Conservation (phyloP, 2,797 vertebrate genomes). For the Huso huso region DNA sequence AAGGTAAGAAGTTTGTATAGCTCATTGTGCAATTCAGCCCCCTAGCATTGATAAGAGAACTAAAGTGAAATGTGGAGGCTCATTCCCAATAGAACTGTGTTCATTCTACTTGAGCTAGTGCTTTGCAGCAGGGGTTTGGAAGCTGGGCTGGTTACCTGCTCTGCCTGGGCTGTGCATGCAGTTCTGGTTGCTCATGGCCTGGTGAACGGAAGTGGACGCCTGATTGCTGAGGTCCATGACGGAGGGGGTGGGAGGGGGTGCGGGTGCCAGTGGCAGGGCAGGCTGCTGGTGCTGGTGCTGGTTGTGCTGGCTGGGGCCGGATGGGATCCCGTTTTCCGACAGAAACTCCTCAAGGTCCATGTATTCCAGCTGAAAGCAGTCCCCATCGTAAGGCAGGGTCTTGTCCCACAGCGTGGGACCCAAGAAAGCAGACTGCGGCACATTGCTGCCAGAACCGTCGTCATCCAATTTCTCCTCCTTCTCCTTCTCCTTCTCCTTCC, state of each 20-base stretch:
- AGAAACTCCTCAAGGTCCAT: constrained; percentile 99
- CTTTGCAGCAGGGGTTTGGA: too few relatives aligned
- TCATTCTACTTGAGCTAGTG: too few relatives aligned
- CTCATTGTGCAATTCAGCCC: too few relatives aligned
- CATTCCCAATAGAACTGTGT: too few relatives aligned
- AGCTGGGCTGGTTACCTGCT: constrained; percentile 49
- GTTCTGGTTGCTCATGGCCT: constrained; percentile 66
- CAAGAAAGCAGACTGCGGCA: constrained; percentile 90
- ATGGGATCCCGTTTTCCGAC: constrained; percentile 92
- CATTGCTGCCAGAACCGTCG: constrained; percentile 62
- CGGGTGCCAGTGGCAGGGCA: constrained; percentile 58
- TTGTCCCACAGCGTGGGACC: constrained; percentile 97
- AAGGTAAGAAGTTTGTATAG: too few relatives aligned
- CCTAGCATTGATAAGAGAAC: too few relatives aligned
- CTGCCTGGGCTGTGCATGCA: constrained; percentile 71
- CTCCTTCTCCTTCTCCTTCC: constrained; percentile 71
- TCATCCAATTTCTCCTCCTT: constrained; percentile 91
- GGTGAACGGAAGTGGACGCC: constrained; percentile 72
- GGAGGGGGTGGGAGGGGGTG: constrained; percentile 48
- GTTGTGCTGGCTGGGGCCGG: constrained; percentile 72
- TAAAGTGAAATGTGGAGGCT: too few relatives aligned
- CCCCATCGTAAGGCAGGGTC: constrained; percentile 89
- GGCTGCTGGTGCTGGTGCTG: constrained; percentile 58
- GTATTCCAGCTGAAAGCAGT: constrained; percentile 97
- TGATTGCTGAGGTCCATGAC: constrained; percentile 87